These are phyloP conservation scores for Telmatochromis brachygnathus DNA, from an alignment of 2,113 vertebrate species.

Conservation along the genomic window DNA sequence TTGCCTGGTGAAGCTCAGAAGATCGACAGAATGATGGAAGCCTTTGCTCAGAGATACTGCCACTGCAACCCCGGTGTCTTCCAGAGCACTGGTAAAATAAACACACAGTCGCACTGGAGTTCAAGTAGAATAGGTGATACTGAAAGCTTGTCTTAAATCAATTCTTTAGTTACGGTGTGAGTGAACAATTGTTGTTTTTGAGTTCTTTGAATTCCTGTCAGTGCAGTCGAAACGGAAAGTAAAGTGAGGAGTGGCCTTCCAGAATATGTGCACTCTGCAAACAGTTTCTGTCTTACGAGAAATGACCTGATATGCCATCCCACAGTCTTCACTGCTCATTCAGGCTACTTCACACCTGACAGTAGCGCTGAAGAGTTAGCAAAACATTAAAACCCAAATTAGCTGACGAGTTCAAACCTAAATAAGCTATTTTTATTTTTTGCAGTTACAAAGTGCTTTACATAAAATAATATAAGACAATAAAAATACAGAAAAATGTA, in stretches of 20 bases:
- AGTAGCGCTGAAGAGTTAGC: neutral
- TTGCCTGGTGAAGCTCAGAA: slow-evolving; percentile 90
- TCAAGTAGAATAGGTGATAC: neutral
- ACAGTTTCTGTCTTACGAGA: neutral
- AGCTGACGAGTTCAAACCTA: neutral
- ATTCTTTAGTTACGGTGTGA: neutral
- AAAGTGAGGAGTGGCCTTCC: neutral
- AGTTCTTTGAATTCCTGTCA: neutral
- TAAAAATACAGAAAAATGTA: neutral
- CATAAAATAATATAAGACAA: neutral
- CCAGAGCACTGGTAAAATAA: slow-evolving; percentile 80
- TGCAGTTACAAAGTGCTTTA: neutral
- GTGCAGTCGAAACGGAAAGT: neutral
- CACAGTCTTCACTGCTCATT: neutral
- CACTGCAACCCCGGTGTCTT: slow-evolving; percentile 86
- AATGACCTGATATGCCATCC: neutral
- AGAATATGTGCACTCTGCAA: neutral
- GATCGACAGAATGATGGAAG: slow-evolving; percentile 94
- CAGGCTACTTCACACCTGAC: neutral
- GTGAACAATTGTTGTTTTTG: neutral
- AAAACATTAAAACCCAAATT: neutral
- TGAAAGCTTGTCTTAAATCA: neutral
- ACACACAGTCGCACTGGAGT: neutral
- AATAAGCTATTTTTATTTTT: neutral
- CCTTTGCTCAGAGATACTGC: slow-evolving; percentile 87